Evolutionary conservation across 1,140 invertebrate genomes (phyloP), one percentile per base, ranked within the genome.

Genomic region (Phymastichus coffea): DNA sequence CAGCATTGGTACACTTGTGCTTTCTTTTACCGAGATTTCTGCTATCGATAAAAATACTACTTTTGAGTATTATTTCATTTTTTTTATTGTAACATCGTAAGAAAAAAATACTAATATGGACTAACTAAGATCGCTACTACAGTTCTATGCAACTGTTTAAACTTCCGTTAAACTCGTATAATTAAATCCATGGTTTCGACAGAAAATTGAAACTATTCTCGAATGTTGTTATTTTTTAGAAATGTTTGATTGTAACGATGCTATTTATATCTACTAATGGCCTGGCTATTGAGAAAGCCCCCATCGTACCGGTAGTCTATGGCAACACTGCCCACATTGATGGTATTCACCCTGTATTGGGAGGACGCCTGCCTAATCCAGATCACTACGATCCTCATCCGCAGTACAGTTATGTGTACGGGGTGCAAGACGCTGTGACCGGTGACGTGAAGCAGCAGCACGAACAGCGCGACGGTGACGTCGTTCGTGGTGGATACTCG

Each of bases 401-500:
- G 0, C 52, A 55, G 17, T 61, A 61, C 28, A 43, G 28, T 10
- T 61, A 49, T 19, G 43, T 17, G 8, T 61, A 61, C 28, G 59
- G 35, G n/a, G 59, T 61, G 7, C 44, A 56, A 0, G 59, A 61
- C 19, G 35, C 25, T 2, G 1, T 19, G 1, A 61, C 59, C 15
- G 59, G 52, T 1, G 59, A 61, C 15, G 22, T 43, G 10, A 63
- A 63, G 38, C 57, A 22, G 8, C 55, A 63, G 19, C 41, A 57
- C n/a, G 61, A 63, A 23, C 28, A 15, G n/a, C 38, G 55, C 2
- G 59, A 61, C 12, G 59, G 52, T 12, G 59, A 40, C 14, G 33
- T 63, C 1, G 61, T 63, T 0, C 56, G 52, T 1, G 61, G 61
- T 0, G 37, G 56, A 3, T 63, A 63, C 25, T 55, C 69, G 23